phyloP scores from a whole-genome alignment of 2,113 vertebrate species.

The Atractosteus spatula region DNA sequence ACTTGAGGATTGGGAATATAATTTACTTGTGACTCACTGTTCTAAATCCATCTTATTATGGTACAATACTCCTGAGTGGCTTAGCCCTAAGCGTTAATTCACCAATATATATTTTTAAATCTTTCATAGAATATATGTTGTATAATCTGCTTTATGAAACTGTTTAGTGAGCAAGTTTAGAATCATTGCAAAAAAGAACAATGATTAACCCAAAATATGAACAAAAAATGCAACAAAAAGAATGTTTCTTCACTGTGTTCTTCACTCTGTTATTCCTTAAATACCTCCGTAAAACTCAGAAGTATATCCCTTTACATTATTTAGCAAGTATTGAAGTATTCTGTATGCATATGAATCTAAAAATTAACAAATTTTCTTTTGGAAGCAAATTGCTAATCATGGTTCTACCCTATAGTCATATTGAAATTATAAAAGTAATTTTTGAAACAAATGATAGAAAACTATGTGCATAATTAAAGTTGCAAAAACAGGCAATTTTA shows the following conservation, averaged over 20 bases:
- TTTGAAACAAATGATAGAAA: constrained; percentile 70
- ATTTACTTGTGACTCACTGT: constrained; percentile 4
- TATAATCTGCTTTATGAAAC: neutral
- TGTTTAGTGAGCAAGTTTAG: neutral
- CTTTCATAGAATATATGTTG: neutral
- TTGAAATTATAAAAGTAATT: constrained; percentile 63
- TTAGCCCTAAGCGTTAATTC: neutral
- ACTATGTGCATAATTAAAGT: constrained; percentile 70
- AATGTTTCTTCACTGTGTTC: neutral
- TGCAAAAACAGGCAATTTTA: constrained; percentile 55
- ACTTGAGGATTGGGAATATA: constrained; percentile 6
- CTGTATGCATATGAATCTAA: constrained; percentile 15
- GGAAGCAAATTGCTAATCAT: constrained; percentile 66
- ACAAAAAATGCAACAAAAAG: neutral
- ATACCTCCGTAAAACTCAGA: constrained; percentile 23
- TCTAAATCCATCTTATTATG: constrained; percentile 22
- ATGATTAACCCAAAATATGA: neutral
- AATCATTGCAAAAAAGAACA: neutral
- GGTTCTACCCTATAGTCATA: constrained; percentile 61
- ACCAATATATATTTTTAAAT: constrained; percentile 3
- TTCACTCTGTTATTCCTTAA: neutral
- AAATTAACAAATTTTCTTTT: constrained; percentile 62
- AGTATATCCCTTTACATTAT: constrained; percentile 53
- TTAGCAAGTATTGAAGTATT: constrained; percentile 4
- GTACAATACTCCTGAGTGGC: neutral